A percentile compares a stretch with the other conserved stretches of the same genome.
phyloP scores from a whole-genome alignment of 2,888 invertebrate species.

The Chelonus formosanus region DNA sequence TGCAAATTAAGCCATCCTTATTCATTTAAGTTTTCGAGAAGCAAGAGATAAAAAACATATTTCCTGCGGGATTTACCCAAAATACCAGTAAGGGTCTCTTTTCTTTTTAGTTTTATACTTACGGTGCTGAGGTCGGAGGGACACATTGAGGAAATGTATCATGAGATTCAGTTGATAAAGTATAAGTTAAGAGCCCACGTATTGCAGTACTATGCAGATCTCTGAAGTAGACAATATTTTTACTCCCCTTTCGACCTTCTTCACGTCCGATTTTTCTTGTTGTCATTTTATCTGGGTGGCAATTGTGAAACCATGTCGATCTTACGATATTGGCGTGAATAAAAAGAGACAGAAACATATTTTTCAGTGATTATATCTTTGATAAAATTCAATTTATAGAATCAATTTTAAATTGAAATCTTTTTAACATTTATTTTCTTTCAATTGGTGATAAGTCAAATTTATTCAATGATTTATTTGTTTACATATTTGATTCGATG shows the following conservation, averaged over 20 bases:
- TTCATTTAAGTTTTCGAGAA: too few species aligned
- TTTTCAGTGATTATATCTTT: background rate
- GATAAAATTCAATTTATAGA: background rate
- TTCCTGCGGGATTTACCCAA: background rate
- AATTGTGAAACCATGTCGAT: constrained; percentile 3
- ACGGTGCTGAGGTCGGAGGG: background rate
- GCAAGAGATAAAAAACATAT: too few species aligned
- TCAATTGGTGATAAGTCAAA: too few species aligned
- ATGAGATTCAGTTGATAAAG: background rate
- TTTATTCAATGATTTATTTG: too few species aligned
- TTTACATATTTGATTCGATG: too few species aligned
- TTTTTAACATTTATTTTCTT: too few species aligned
- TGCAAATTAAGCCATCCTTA: too few species aligned
- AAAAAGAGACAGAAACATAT: background rate
- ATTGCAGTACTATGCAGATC: background rate
- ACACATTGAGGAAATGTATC: background rate
- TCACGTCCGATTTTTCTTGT: background rate
- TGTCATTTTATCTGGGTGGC: constrained; percentile 4
- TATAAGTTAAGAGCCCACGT: background rate
- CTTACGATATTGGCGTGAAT: background rate
- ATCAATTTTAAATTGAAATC: too few species aligned
- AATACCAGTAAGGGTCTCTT: background rate
- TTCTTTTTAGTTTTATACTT: background rate
- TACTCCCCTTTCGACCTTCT: background rate
- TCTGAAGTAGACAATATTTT: constrained; percentile 2